Evolutionary conservation across 2,888 invertebrate species (phyloP).

Genomic region (Hyles lineata): DNA sequence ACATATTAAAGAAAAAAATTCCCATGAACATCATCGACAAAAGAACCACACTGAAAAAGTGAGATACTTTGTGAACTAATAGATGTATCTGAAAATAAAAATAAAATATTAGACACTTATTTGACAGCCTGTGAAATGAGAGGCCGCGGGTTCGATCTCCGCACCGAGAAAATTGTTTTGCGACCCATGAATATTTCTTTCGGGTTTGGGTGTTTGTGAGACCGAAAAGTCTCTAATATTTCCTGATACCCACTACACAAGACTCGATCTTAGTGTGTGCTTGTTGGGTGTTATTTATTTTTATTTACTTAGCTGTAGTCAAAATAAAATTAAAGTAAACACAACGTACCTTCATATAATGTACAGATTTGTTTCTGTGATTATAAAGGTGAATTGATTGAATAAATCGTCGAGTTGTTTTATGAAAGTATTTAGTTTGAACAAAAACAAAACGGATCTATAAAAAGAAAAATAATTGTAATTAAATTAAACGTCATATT

Average conservation of each 20-base stretch:
- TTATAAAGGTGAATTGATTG: conserved; percentile 39
- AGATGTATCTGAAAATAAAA: conserved; percentile 35
- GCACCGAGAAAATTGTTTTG: no score
- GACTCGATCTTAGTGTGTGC: no score
- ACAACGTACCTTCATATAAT: conserved; percentile 39
- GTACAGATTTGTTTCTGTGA: conserved; percentile 38
- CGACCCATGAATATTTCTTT: no score
- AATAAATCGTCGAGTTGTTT: conserved; percentile 34
- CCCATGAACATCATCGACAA: conserved; percentile 15
- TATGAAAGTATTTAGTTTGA: conserved; percentile 32
- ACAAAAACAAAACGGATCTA: conserved; percentile 36
- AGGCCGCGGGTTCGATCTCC: no score
- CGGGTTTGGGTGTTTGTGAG: no score
- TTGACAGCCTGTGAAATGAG: no score
- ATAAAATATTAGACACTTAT: neutral
- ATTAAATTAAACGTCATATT: neutral
- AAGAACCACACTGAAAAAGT: conserved; percentile 29
- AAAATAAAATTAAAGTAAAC: neutral
- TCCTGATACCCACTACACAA: no score
- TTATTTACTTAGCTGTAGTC: no score
- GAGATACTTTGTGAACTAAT: conserved; percentile 31
- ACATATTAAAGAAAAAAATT: conserved; percentile 29
- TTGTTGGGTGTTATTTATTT: no score
- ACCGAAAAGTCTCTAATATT: no score
- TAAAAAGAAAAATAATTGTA: conserved; percentile 27